Evolutionary conservation across 2,888 invertebrate species (phyloP), one percentile per base, ranked within the genome.

Genomic region (Papilio demoleus): DNA sequence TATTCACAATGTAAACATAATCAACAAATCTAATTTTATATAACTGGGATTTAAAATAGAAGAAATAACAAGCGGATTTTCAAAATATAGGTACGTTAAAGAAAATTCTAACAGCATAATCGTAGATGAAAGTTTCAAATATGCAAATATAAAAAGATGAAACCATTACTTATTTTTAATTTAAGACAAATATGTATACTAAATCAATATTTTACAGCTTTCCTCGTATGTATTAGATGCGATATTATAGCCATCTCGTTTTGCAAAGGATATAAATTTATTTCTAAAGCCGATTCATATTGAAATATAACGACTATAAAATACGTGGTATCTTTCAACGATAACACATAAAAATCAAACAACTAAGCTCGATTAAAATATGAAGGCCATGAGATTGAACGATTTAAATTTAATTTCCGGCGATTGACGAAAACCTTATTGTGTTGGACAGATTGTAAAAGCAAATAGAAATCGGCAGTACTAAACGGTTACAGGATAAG

Each of bases 401-500:
- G 50, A n/a, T 64, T 27, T 24, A 65, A 65, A 65, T 45, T 59
- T 34, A 59, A 65, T 59, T 59, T 65, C 45, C 59, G 59, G 45
- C 34, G 45, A 59, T 59, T 66, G 59, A 66, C 59, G 36, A 45
- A 66, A 42, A 59, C 42, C 34, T 34, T 59, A 65, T 66, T 45
- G 59, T 65, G 58, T 22, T n/a, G 53, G n/a, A 45, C 27, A 45
- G 42, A 45, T 34, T 38, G 14, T 34, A 34, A 42, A 56, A 38
- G 42, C 45, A 67, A 53, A 40, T 14, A 31, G 60, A 50, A 47
- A 61, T 62, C 6, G 61, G 31, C 53, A 24, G 42, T 38, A 68
- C 45, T 63, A 47, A 63, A 59, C 63, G 17, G 45, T 22, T 53
- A 66, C 66, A 66, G 68, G 68, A 68, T 68, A 63, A 67, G 67